phyloP scores from a whole-genome alignment of 2,888 invertebrate genomes.

The Dynastes tityus region DNA sequence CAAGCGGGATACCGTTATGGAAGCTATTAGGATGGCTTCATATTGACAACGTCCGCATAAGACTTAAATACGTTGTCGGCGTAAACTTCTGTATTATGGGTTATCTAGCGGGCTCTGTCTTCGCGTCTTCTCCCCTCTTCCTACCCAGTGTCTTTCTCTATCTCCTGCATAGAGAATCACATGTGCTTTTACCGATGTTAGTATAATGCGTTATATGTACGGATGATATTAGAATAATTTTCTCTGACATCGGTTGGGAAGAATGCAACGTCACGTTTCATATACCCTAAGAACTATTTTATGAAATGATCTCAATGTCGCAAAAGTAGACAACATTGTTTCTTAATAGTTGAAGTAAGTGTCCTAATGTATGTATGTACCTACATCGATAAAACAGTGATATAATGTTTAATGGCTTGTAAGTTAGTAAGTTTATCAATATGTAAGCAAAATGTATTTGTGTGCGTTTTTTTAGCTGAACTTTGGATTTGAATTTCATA shows the following conservation, averaged over 20 bases:
- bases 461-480: no score
- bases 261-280: not conserved
- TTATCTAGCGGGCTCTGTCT: conserved; percentile 5
- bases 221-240: conserved; percentile 15
- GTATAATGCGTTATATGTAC: not conserved
- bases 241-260: not conserved
- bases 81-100: conserved; percentile 21
- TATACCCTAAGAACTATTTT: not conserved
- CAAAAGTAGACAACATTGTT: no score
- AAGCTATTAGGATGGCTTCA: conserved; percentile 24
- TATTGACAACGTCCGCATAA: conserved; percentile 36
- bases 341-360: no score
- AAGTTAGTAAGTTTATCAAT: no score
- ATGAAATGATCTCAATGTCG: no score
- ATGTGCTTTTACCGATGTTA: not conserved
- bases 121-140: not conserved
- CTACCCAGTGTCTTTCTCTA: not conserved
- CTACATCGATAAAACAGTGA: no score
- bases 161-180: not conserved
- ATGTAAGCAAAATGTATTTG: no score
- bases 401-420: no score
- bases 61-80: conserved; percentile 22
- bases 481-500: no score
- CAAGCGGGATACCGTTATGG: conserved; percentile 27
- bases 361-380: no score